Evolutionary conservation across 2,888 invertebrate species (phyloP).

Genomic region (Nemurella pictetii): DNA sequence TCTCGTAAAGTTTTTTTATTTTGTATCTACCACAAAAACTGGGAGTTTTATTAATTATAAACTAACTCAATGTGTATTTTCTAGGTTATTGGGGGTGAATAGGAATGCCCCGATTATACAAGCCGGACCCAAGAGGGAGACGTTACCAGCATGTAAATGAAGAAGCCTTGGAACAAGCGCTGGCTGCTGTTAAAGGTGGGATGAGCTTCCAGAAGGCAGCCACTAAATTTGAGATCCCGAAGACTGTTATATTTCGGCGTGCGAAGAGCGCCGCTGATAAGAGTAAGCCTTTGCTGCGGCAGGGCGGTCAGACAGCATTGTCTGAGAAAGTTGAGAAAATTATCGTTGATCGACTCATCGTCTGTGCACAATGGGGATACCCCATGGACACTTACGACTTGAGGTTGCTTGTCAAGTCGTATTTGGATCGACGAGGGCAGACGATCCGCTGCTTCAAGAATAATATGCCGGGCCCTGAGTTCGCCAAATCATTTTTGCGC

Average conservation of each 20-base stretch:
- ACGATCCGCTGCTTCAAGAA: constrained; percentile 26
- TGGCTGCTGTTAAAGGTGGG: neutral
- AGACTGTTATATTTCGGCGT: neutral
- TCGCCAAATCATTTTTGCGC: constrained; percentile 29
- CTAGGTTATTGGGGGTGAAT: neutral
- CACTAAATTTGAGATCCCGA: neutral
- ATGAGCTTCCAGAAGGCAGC: constrained; percentile 2
- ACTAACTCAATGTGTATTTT: neutral
- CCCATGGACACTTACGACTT: constrained; percentile 30
- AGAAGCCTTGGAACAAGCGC: neutral
- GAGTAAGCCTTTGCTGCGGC: neutral
- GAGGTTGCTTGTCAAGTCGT: constrained; percentile 29
- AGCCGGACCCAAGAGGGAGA: neutral
- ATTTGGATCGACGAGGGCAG: constrained; percentile 17
- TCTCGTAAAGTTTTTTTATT: neutral
- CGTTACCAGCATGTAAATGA: neutral
- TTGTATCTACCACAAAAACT: neutral
- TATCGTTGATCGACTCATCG: constrained; percentile 24
- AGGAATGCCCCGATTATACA: neutral
- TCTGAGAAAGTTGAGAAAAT: constrained; percentile 22
- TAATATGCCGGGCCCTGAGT: constrained; percentile 32
- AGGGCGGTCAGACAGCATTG: constrained; percentile 28
- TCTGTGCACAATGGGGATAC: constrained; percentile 36
- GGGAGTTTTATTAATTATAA: neutral
- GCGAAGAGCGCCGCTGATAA: neutral